phyloP scores from a whole-genome alignment of 1,140 invertebrate genomes.

The Drosophila watanabei region DNA sequence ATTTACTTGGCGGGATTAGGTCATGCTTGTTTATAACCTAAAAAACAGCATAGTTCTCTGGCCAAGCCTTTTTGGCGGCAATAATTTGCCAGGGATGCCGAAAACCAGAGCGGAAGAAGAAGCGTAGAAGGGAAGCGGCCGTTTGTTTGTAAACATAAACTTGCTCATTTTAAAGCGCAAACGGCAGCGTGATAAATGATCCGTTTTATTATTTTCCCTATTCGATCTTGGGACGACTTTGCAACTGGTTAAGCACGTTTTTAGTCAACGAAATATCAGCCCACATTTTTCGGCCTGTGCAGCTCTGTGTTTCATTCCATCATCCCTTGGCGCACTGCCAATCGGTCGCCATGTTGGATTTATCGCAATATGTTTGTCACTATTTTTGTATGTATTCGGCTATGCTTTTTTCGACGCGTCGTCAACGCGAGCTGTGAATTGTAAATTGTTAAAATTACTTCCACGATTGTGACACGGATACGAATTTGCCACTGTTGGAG shows the following conservation, averaged over 20 bases:
- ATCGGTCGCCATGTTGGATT: constrained; percentile 72
- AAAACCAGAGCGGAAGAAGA: constrained; percentile 6
- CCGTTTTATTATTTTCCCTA: neutral
- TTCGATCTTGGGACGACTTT: neutral
- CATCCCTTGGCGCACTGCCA: constrained; percentile 47
- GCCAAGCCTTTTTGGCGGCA: constrained; percentile 15
- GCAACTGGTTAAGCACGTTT: neutral
- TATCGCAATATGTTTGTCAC: constrained; percentile 50
- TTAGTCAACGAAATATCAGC: constrained; percentile 11
- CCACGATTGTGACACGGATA: neutral
- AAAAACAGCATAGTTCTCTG: constrained; percentile 14
- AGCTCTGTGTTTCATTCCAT: constrained; percentile 72
- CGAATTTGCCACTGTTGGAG: neutral
- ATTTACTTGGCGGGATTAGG: constrained; percentile 15
- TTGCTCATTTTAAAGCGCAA: too few relatives aligned
- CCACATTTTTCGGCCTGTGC: constrained; percentile 18
- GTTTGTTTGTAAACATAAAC: neutral
- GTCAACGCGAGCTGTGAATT: constrained; percentile 39
- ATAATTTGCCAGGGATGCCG: constrained; percentile 19
- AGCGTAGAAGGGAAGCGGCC: too few relatives aligned
- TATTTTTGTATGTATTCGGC: constrained; percentile 57
- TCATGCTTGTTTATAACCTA: constrained; percentile 30
- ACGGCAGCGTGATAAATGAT: neutral
- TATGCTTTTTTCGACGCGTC: constrained; percentile 60
- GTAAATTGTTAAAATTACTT: constrained; percentile 32